phyloP scores from a whole-genome alignment of 2,888 invertebrate species.

The Sisyra terminalis region DNA sequence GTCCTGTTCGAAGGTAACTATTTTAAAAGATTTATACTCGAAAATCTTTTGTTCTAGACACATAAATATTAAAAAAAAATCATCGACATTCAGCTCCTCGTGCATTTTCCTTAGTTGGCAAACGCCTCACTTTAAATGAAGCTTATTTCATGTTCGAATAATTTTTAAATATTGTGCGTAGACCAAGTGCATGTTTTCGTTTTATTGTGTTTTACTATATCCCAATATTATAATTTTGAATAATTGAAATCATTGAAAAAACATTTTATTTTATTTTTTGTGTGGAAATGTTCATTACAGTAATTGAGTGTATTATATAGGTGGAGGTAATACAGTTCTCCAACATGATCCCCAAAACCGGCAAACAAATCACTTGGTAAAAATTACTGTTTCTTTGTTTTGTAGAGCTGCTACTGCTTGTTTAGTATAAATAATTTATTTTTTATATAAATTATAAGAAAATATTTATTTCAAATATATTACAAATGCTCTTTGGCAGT shows the following conservation, averaged over 20 bases:
- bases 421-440: not conserved
- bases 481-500: slow-evolving; percentile 4
- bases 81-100: not conserved
- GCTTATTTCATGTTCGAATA: not conserved
- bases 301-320: slow-evolving; percentile 9
- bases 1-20: slow-evolving; percentile 69
- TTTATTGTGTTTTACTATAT: too few species aligned
- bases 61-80: slow-evolving; percentile 9
- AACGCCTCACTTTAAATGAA: slow-evolving; percentile 1
- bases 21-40: slow-evolving; percentile 9
- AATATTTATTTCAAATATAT: too few species aligned
- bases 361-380: slow-evolving; percentile 7
- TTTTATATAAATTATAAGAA: too few species aligned
- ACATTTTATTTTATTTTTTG: not conserved
- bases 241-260: too few species aligned
- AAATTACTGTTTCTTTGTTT: slow-evolving; percentile 8
- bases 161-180: too few species aligned
- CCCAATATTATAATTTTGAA: too few species aligned
- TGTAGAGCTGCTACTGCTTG: slow-evolving; percentile 8
- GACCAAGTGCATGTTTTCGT: too few species aligned
- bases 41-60: too few species aligned
- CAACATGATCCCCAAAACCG: slow-evolving; percentile 4
- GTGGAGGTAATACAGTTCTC: slow-evolving; percentile 9
- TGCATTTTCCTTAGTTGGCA: slow-evolving; percentile 3
- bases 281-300: slow-evolving; percentile 1